Conservation (phyloP, 2,888 invertebrate species). For the Plagodis pulveraria region DNA sequence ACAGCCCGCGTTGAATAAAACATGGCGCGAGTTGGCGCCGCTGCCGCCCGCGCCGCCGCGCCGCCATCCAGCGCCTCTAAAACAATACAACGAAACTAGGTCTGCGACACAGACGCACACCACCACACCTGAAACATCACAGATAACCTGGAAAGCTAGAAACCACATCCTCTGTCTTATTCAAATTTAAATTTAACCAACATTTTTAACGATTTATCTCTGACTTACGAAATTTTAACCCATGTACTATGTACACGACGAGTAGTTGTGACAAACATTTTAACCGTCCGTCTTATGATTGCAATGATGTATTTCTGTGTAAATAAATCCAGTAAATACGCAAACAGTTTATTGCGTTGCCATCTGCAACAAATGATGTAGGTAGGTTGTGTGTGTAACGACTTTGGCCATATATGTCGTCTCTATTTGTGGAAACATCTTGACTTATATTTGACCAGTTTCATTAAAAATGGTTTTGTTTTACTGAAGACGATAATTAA, state of each 20-base stretch:
- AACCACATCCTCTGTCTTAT: constrained; percentile 39
- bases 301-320: constrained; percentile 63
- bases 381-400: constrained; percentile 17
- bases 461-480: constrained; percentile 16
- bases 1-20: constrained; percentile 72
- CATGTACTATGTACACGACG: constrained; percentile 8
- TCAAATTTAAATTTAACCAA: constrained; percentile 23
- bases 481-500: constrained; percentile 19
- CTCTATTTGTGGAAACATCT: constrained; percentile 30
- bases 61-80: constrained; percentile 45
- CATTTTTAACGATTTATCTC: constrained; percentile 23
- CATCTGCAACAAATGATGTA: constrained; percentile 51
- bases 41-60: constrained; percentile 64
- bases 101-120: constrained; percentile 39
- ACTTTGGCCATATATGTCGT: constrained; percentile 27
- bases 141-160: constrained; percentile 50
- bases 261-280: constrained; percentile 6
- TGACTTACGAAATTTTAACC: constrained; percentile 20
- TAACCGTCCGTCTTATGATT: constrained; percentile 26
- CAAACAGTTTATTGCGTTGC: constrained; percentile 60
- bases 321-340: constrained; percentile 63
- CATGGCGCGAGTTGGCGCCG: constrained; percentile 67
- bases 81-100: constrained; percentile 69
- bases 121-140: constrained; percentile 39
- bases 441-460: constrained; percentile 19